Evolutionary conservation across 1,140 invertebrate species (phyloP).

Genomic region (Polypedilum vanderplanki): DNA sequence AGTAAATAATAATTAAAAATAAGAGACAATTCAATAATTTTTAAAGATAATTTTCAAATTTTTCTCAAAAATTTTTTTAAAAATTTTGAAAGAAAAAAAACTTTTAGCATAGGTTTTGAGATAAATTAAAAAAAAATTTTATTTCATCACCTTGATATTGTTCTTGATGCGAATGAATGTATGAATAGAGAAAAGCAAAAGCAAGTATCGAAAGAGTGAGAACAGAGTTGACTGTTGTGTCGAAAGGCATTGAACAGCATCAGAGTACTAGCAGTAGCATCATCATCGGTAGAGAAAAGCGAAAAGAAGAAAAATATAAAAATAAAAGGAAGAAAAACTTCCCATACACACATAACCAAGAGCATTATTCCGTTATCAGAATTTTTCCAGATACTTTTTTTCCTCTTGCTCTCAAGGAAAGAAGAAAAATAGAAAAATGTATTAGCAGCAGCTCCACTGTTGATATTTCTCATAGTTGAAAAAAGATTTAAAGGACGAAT

Average conservation of each 20-base stretch:
- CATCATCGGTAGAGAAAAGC: too few relatives aligned
- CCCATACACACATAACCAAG: slow-evolving; percentile 18
- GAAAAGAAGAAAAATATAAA: slow-evolving; percentile 9
- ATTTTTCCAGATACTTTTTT: slow-evolving; percentile 28
- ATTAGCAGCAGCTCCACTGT: background rate
- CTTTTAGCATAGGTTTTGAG: too few relatives aligned
- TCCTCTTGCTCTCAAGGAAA: background rate
- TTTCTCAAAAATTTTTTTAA: too few relatives aligned
- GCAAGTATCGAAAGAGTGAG: background rate
- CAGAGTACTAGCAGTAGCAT: background rate
- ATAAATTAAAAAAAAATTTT: too few relatives aligned
- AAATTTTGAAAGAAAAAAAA: too few relatives aligned
- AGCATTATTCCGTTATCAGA: slow-evolving; percentile 28
- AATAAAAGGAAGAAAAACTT: slow-evolving; percentile 13
- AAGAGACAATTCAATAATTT: too few relatives aligned
- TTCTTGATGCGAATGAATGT: too few relatives aligned
- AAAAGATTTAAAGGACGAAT: background rate
- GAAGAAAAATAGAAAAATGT: background rate
- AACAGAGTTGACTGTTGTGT: slow-evolving; percentile 2
- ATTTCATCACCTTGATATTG: too few relatives aligned
- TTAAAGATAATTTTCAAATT: too few relatives aligned
- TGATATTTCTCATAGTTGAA: background rate
- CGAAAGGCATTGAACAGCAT: background rate
- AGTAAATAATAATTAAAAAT: too few relatives aligned
- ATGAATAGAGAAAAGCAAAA: too few relatives aligned